phyloP scores from a whole-genome alignment of 2,797 vertebrate genomes.

The Brachymystax lenok region DNA sequence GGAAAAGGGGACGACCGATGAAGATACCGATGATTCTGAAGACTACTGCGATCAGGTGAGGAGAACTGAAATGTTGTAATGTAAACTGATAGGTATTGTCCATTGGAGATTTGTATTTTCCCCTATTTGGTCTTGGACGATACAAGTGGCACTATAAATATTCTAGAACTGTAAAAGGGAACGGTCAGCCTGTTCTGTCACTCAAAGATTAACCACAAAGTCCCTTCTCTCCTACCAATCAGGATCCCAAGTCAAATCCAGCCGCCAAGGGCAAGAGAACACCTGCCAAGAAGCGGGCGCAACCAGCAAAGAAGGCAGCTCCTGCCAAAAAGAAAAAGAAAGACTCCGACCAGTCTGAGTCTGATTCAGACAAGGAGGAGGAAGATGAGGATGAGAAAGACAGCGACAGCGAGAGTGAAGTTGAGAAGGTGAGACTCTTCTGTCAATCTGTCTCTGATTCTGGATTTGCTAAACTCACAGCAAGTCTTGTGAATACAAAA shows the following conservation, averaged over 20 bases:
- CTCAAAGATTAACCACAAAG: not conserved
- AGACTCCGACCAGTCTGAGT: conserved; percentile 46
- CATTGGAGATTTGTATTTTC: too few species aligned
- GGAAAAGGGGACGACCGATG: conserved; percentile 14
- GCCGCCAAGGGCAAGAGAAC: conserved; percentile 28
- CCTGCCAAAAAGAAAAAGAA: conserved; percentile 53
- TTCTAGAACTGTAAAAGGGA: too few species aligned
- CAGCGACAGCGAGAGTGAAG: conserved; percentile 14
- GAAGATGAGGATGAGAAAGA: conserved; percentile 32
- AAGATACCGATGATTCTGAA: conserved; percentile 41
- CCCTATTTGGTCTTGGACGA: too few species aligned
- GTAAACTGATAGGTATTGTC: not conserved
- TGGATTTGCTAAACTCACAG: too few species aligned
- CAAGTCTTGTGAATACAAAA: not conserved
- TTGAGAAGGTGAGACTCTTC: conserved; percentile 41
- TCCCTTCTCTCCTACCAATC: conserved; percentile 3
- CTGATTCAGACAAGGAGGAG: conserved; percentile 51
- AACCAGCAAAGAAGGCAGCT: conserved; percentile 53
- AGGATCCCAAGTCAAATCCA: conserved; percentile 48
- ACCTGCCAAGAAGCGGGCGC: conserved; percentile 34
- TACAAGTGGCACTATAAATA: too few species aligned
- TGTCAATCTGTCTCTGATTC: not conserved
- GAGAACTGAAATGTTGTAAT: conserved; percentile 16
- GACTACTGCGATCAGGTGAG: conserved; percentile 38
- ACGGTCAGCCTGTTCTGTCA: not conserved